Evolutionary conservation across 2,797 vertebrate genomes (phyloP), one percentile per base, ranked within the genome.

Genomic region (Mormyrus proboscirostris): DNA sequence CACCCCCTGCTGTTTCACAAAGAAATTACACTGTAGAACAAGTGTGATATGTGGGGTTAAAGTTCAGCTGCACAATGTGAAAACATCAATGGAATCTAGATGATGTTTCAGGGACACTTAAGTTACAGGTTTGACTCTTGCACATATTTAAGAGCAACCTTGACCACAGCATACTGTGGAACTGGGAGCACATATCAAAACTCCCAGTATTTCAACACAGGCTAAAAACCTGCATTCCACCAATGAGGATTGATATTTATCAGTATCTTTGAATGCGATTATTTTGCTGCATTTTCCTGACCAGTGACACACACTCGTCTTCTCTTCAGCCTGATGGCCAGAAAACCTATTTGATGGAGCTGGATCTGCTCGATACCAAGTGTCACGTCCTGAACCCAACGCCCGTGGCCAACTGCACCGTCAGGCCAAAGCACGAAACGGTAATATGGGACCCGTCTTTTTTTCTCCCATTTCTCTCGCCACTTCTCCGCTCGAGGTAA

Each of bases 371-470:
- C 90, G 95, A 96, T 93, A 97, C 96, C 9, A 88, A 93, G 86
- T 97, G 96, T 47, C 96, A 96, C 16, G 93, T 96, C 49, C 84
- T 95, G 91, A 94, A 96, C 90, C 95, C 96, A 3, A 96, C 94
- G 2, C 95, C 95, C 49, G 51, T 95, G 62, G 91, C 91, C 29
- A 95, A 95, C 92, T 97, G 96, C 89, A 93, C 94, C 10, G 94
- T 96, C 91, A 93, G 96, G 89, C 90, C 94, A 76, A 95, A 95
- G 91, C 0, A 0, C 0, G 14, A 92, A 73, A 96, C 94, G 91
- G 96, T 96, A 90, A 95, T 93, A 55, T 65, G 53, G 41, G n/a
- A 4, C 22, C 38, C 33, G 14, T n/a, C 41, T 50, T 8, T 29
- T 22, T 0, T 2, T 25, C 41, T 22, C 41, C 2, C 41, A 19